Percentiles rank a stretch among this genome's conserved stretches.
phyloP scores from a whole-genome alignment of 2,888 invertebrate species.

The Cylloceria caligata region DNA sequence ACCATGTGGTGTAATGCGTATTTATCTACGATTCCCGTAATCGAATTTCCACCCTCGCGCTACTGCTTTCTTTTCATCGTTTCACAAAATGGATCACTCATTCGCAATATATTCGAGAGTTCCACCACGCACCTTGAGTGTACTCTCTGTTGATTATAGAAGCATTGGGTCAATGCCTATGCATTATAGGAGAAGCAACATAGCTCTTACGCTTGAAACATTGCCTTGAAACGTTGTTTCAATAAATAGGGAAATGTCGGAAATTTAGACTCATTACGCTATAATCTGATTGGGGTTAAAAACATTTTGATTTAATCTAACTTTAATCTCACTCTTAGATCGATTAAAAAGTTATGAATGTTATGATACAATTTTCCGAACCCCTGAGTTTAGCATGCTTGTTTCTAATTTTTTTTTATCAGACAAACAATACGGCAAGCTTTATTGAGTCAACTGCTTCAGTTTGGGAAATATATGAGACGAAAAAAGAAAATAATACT shows the following conservation, averaged over 20 bases:
- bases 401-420: no score
- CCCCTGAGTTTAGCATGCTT: no score
- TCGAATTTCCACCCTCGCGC: constrained; percentile 77
- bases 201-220: background rate
- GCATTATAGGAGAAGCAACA: background rate
- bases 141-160: constrained; percentile 46
- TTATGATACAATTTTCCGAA: no score
- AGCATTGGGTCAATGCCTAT: constrained; percentile 36
- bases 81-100: constrained; percentile 70
- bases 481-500: no score
- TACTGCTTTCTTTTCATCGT: constrained; percentile 83
- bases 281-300: background rate
- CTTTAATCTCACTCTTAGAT: background rate
- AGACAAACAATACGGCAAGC: no score
- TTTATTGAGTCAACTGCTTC: no score
- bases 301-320: background rate
- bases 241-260: background rate
- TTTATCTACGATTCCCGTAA: constrained; percentile 80
- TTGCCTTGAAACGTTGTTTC: background rate
- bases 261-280: background rate
- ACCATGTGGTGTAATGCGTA: constrained; percentile 68
- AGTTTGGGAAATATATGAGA: no score
- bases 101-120: constrained; percentile 43
- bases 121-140: constrained; percentile 38
- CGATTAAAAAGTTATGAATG: no score